Base-by-base conservation (phyloP, 92 coral and sea anemone genomes). In the Meandrina meandrites region DNA sequence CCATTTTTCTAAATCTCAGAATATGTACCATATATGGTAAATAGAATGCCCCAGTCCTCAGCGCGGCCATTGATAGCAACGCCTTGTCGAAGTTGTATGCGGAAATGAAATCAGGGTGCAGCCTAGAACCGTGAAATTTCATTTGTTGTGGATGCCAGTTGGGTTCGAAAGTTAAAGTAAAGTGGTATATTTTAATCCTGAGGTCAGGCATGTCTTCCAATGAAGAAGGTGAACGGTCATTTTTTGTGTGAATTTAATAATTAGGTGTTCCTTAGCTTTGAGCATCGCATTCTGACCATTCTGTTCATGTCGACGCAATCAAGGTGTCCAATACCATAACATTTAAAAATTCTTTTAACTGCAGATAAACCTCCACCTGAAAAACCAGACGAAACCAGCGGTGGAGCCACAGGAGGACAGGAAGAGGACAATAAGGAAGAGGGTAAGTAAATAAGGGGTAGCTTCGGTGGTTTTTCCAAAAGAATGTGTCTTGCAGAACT, bases 1-100 rank as follows among this genome's bases (percentile, higher is more conserved):
- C 86, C 86, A 83, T 83, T 83, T 84, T 84, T 83, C 79, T 53
- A 71, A 81, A 83, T 83, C 79, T 48, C n/a, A 22, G 18, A 22
- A 4, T 3, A 19, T 24, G 1, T 2, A 19, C 79, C 86, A 70
- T 53, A 83, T 51, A 71, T 72, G 86, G 86, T 2, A 83, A 50
- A 30, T 7, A 32, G 6, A 54, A 21, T 12, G 69, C 5, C 35
- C 86, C 79, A 83, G 72, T 72, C 86, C 21, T 54, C 50, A 5
- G 1, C 15, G 79, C 79, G 51, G 68, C 32, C 47, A 6, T 7
- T 34, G 3, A 19, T 31, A 21, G 8, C 1, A 13, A 68, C 85
- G 86, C 86, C 86, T 83, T 76, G 36, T 7, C 18, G 86, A 71
- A 83, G n/a, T 11, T 27, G 36, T 3, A 34, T 31, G 45, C 45